Conservation (phyloP, 1,140 invertebrate species). For the Doryteuthis pealeii region DNA sequence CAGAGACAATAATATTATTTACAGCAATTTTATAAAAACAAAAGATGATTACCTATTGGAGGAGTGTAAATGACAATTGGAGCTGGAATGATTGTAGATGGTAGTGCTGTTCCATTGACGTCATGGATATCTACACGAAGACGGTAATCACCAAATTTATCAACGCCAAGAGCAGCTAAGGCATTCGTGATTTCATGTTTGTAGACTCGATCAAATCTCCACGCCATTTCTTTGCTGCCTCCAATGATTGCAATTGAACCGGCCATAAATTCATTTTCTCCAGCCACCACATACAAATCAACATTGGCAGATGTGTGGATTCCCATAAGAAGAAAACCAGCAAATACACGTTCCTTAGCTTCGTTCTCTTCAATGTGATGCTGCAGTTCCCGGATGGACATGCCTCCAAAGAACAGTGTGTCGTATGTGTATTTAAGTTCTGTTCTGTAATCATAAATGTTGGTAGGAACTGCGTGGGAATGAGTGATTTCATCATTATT, state of each 20-base stretch:
- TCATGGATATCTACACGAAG: constrained; percentile 19
- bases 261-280: neutral
- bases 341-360: constrained; percentile 20
- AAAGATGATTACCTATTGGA: constrained; percentile 13
- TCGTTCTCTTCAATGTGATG: constrained; percentile 21
- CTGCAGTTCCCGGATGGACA: constrained; percentile 27
- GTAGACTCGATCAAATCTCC: constrained; percentile 27
- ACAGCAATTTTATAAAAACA: constrained; percentile 24
- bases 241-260: constrained; percentile 26
- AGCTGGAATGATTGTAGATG: constrained; percentile 12
- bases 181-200: constrained; percentile 15
- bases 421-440: constrained; percentile 30
- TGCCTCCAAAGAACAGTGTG: constrained; percentile 25
- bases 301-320: constrained; percentile 22
- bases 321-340: constrained; percentile 18
- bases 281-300: neutral
- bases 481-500: constrained; percentile 29
- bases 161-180: neutral
- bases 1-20: too few species aligned
- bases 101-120: constrained; percentile 12
- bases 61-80: constrained; percentile 14
- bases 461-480: constrained; percentile 20
- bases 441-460: constrained; percentile 27
- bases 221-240: constrained; percentile 25
- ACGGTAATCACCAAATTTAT: constrained; percentile 1